Evolutionary conservation across 2,888 invertebrate species (phyloP).

Genomic region (Macropis europaea): DNA sequence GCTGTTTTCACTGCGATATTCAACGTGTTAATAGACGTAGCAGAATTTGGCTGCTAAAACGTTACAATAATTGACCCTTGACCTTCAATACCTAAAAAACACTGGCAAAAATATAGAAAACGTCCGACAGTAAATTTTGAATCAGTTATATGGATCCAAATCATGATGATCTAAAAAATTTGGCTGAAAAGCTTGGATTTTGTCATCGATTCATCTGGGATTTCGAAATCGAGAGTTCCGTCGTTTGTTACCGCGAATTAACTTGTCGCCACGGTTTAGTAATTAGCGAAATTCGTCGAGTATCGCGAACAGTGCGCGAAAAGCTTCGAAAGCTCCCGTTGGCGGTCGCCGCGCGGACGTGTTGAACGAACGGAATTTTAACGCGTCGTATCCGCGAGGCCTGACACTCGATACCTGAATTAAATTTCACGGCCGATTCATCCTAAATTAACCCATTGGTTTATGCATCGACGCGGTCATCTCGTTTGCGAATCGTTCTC

Average conservation of each 20-base stretch:
- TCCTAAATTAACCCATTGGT: constrained; percentile 25
- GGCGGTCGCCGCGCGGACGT: background rate
- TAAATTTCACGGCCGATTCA: constrained; percentile 33
- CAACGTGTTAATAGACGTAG: no score
- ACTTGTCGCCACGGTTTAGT: constrained; percentile 29
- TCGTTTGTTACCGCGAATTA: constrained; percentile 1
- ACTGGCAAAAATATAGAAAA: no score
- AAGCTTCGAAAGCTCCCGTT: constrained; percentile 2
- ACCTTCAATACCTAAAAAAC: no score
- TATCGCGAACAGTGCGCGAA: constrained; percentile 12
- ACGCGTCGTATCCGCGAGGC: background rate
- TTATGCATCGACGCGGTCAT: constrained; percentile 9
- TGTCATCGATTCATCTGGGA: no score
- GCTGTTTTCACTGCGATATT: no score
- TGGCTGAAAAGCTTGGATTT: no score
- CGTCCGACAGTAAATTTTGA: no score
- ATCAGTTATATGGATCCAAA: no score
- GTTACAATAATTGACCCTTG: no score
- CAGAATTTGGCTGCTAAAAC: no score
- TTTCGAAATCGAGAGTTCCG: constrained; percentile 4
- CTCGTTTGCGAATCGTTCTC: background rate
- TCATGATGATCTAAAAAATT: no score
- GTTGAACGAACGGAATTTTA: constrained; percentile 40
- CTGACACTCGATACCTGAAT: constrained; percentile 21
- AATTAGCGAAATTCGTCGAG: constrained; percentile 23